Base-by-base conservation (phyloP, 2,113 vertebrate species). In the Danio rerio region DNA sequence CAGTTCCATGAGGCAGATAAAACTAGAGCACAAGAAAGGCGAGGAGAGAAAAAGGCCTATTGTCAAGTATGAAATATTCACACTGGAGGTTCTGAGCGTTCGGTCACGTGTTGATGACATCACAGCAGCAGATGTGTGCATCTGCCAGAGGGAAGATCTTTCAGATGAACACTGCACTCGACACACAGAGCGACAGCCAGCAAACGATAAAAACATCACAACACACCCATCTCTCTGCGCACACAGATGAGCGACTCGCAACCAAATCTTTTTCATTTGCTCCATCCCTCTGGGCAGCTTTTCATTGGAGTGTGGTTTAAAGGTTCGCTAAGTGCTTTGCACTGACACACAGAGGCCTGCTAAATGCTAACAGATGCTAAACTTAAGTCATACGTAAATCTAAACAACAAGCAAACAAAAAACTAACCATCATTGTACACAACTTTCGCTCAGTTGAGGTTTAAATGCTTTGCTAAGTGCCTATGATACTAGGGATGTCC, bases 181-280 rank as follows among this genome's bases (percentile, higher is more conserved):
- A 66, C 20, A 43, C 50, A 58, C 20, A 52, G 62, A 53, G 55
- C 16, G 73, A 71, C 86, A 84, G 85, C 74, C 84, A 87, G 87
- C 89, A 90, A 83, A 71, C 83, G 7, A 89, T 90, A 84, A 88
- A 91, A 90, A 90, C 87, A 90, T 90, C 88, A 90, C 85, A 91
- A 91, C 86, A 89, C 31, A 45, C 56, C 15, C 40, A 43, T 66
- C 10, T 68, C 50, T 2, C 21, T 13, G 43, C 12, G n/a, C 83
- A 81, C 16, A 70, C 58, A 59, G 47, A 12, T 21, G 21, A 65
- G 4, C n/a, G 18, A 42, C 74, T 47, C 55, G 16, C 12, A 62
- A 53, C 40, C 2, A 21, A 66, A 21, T 61, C 7, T 6, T n/a
- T 9, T 71, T 50, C 52, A 21, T 20, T 52, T 40, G 16, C 56